These are phyloP conservation scores for Pseudomyrmex cubaensis DNA, from an alignment of 1,140 invertebrate genomes.

Conservation along the genomic window DNA sequence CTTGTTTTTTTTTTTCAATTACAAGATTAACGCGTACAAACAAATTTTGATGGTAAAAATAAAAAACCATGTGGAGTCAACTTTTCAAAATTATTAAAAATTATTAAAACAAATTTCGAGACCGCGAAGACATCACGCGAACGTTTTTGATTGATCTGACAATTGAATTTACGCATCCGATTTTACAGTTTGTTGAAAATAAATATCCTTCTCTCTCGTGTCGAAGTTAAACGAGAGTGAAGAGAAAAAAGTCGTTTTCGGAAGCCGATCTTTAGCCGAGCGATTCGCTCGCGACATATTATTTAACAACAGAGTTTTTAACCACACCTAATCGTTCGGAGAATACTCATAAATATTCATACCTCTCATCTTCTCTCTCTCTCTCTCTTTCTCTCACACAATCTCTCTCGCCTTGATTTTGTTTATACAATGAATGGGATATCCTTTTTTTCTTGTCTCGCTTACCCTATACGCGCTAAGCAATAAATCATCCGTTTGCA, in stretches of 20 bases:
- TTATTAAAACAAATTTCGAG: too few species aligned
- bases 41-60: too few species aligned
- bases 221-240: too few species aligned
- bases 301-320: slow-evolving; percentile 83
- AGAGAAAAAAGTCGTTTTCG: not conserved
- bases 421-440: slow-evolving; percentile 81
- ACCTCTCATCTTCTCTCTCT: slow-evolving; percentile 64
- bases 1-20: too few species aligned
- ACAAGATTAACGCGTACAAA: too few species aligned
- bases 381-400: slow-evolving; percentile 46
- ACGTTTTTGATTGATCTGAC: not conserved
- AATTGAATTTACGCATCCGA: not conserved
- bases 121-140: too few species aligned
- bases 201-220: not conserved
- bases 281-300: slow-evolving; percentile 80
- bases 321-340: slow-evolving; percentile 80
- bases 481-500: slow-evolving; percentile 72
- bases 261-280: slow-evolving; percentile 75
- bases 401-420: slow-evolving; percentile 59
- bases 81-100: too few species aligned
- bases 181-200: not conserved
- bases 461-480: slow-evolving; percentile 76
- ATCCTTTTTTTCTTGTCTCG: slow-evolving; percentile 72
- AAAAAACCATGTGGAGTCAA: too few species aligned
- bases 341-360: slow-evolving; percentile 66